Base-by-base conservation (phyloP, 2,888 invertebrate species). In the Calameuta idolon region DNA sequence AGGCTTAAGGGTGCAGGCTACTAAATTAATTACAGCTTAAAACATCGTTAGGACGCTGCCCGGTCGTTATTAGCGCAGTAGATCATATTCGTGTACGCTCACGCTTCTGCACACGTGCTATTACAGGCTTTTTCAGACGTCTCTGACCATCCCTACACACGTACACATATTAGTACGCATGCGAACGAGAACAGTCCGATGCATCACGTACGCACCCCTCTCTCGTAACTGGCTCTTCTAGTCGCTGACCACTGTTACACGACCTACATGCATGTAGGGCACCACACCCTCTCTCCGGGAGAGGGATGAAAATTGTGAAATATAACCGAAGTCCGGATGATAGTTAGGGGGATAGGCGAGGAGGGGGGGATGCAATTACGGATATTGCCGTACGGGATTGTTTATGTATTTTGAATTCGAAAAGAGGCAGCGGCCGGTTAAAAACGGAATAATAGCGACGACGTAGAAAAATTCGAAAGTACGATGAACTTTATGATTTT, bases 11-110 rank as follows among this genome's bases (percentile, higher is more conserved):
- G 86, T 86, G 79, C 79, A 81, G 84, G 83, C 79, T 85, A 88
- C 88, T 89, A 90, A 90, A 90, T 90, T 90, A 90, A 90, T 90
- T 90, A 89, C 87, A 88, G 90, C 89, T 90, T 90, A 90, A 90
- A 90, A 90, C 87, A 89, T 90, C 90, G 89, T 90, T 89, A 90
- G 89, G 85, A 86, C 85, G 55, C 83, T 83, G 83, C 83, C 79
- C 85, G 85, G 55, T 87, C 85, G 88, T 89, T 90, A 90, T 90
- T 90, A 90, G 89, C 85, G 87, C 90, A 85, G 87, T 90, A 90
- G 87, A 89, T 90, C 90, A 89, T 89, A 87, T 86, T 15, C 71
- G 71, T 71, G 71, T 33, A 71, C 71, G 33, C 71, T 31, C n/a
- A 15, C 71, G 71, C 71, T 33, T 15, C 71, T 71, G 30, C 77